Conservation (phyloP, 2,113 vertebrate species). For the Grammomys surdaster region DNA sequence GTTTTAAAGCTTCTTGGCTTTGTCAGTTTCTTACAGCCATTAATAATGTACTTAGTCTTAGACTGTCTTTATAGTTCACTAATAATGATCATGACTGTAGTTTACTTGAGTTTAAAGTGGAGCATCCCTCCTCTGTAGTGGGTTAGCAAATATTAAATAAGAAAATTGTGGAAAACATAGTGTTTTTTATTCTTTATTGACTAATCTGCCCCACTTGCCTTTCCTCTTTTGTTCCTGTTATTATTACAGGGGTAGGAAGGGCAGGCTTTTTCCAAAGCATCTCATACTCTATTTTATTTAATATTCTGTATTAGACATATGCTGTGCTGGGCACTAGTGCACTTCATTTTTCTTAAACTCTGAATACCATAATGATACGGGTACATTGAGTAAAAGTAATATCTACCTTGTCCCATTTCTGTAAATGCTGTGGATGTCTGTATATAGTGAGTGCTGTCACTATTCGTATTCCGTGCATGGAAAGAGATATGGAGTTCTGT, state of each 20-base stretch:
- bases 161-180: not conserved
- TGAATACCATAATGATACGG: not conserved
- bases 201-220: not conserved
- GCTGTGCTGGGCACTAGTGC: not conserved
- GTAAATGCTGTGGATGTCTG: not conserved
- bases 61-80: not conserved
- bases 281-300: conserved; percentile 17
- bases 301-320: not conserved
- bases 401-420: not conserved
- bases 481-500: not conserved
- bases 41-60: not conserved
- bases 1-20: not conserved
- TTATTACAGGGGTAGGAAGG: not conserved
- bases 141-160: not conserved
- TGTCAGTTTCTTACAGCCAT: not conserved
- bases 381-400: not conserved
- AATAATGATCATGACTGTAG: not conserved
- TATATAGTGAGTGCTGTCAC: rapidly evolving
- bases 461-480: not conserved
- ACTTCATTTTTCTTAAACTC: not conserved
- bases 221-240: not conserved
- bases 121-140: not conserved
- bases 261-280: not conserved
- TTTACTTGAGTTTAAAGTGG: not conserved
- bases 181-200: not conserved